phyloP scores from a whole-genome alignment of 2,888 invertebrate genomes.

The Bugulina stolonifera region DNA sequence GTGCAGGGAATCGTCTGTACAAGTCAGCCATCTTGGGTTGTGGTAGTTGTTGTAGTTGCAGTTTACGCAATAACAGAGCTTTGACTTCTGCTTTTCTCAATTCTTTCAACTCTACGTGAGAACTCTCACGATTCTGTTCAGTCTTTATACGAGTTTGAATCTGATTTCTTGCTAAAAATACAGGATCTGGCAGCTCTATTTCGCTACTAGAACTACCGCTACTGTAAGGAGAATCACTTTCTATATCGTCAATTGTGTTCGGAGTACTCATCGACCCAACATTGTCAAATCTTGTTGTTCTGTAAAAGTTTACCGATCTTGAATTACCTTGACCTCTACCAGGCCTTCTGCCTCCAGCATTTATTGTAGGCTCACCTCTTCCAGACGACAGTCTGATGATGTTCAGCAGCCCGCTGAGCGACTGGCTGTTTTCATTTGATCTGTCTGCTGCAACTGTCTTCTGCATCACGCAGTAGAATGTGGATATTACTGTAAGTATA shows the following conservation, averaged over 20 bases:
- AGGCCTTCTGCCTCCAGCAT: background rate
- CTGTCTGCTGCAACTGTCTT: background rate
- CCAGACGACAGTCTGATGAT: background rate
- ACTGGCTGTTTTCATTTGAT: background rate
- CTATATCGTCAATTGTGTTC: background rate
- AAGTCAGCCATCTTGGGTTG: background rate
- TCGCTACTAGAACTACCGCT: background rate
- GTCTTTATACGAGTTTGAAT: background rate
- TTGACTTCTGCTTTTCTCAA: constrained; percentile 2
- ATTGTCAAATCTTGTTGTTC: background rate
- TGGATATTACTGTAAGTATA: background rate
- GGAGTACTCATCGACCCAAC: background rate
- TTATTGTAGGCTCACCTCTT: background rate
- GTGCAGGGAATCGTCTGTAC: background rate
- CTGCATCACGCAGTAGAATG: background rate
- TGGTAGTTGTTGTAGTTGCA: background rate
- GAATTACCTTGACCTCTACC: too few species aligned
- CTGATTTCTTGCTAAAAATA: background rate
- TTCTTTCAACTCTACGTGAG: background rate
- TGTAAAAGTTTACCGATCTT: background rate
- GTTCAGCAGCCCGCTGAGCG: background rate
- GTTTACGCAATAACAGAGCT: background rate
- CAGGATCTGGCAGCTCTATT: background rate
- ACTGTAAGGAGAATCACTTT: background rate
- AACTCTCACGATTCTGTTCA: background rate